Evolutionary conservation across 2,797 vertebrate genomes (phyloP).

Genomic region (Pantherophis vulpinus): DNA sequence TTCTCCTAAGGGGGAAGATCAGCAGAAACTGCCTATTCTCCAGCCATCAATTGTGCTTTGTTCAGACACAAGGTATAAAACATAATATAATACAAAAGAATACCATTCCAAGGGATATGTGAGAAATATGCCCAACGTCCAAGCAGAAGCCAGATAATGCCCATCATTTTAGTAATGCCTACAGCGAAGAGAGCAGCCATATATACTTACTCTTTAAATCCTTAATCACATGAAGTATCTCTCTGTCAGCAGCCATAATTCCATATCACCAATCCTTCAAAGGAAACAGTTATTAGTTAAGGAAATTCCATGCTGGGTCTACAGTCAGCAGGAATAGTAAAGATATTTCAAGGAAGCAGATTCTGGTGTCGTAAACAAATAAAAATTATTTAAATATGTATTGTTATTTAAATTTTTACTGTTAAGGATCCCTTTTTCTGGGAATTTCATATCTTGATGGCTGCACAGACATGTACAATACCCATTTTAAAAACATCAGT

Average conservation of each 20-base stretch:
- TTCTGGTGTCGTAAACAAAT: neutral
- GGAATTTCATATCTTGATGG: neutral
- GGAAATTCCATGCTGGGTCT: neutral
- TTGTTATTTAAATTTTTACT: neutral
- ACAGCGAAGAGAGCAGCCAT: neutral
- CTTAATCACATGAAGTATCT: slow-evolving; percentile 36
- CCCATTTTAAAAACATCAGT: neutral
- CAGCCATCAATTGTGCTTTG: neutral
- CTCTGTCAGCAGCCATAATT: slow-evolving; percentile 39
- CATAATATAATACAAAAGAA: neutral
- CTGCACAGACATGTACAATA: neutral
- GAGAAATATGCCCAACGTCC: neutral
- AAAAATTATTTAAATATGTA: neutral
- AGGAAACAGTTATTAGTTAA: neutral
- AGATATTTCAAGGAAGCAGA: neutral
- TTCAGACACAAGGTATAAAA: neutral
- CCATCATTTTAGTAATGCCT: neutral
- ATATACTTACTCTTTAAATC: slow-evolving; percentile 55
- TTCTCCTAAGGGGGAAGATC: neutral
- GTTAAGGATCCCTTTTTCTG: neutral
- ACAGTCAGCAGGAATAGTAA: neutral
- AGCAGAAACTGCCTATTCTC: neutral
- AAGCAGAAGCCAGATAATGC: neutral
- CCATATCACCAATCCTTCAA: neutral
- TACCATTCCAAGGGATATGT: neutral